Evolutionary conservation across 2,113 vertebrate species (phyloP).

Genomic region (Anarhynchus alexandrinus): DNA sequence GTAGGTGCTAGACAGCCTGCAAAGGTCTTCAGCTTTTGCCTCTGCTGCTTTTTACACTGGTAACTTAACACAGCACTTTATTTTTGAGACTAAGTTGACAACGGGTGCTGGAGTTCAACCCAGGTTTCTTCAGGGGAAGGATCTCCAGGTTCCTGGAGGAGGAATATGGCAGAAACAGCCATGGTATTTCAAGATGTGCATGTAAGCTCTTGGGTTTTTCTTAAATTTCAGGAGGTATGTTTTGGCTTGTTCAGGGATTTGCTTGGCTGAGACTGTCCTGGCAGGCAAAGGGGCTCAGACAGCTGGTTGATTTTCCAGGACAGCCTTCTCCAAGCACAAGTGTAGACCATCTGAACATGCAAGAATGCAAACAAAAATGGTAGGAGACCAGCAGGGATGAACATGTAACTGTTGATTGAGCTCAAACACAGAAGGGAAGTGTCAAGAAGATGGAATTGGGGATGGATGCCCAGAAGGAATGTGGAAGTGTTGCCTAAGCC

Average conservation of each 20-base stretch:
- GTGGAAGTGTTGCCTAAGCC: neutral
- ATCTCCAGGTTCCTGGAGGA: neutral
- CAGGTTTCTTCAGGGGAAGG: neutral
- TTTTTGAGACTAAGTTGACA: neutral
- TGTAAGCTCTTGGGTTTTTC: neutral
- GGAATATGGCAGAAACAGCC: neutral
- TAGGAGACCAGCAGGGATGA: neutral
- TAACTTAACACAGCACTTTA: neutral
- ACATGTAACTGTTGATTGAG: neutral
- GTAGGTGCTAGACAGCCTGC: neutral
- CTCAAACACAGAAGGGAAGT: neutral
- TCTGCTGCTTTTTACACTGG: neutral
- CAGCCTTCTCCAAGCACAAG: neutral
- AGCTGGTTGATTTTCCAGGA: neutral
- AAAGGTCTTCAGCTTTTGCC: neutral
- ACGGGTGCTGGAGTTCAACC: neutral
- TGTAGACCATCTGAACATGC: rapidly evolving
- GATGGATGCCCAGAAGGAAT: neutral
- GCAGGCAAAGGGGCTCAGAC: neutral
- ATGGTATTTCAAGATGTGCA: neutral
- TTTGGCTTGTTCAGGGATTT: neutral
- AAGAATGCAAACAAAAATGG: neutral
- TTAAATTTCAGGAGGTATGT: neutral
- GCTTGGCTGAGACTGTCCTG: neutral
- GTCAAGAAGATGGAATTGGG: neutral